These are phyloP conservation scores for Psilopsiagon aymara DNA, from an alignment of 2,113 vertebrate genomes.

Conservation along the genomic window DNA sequence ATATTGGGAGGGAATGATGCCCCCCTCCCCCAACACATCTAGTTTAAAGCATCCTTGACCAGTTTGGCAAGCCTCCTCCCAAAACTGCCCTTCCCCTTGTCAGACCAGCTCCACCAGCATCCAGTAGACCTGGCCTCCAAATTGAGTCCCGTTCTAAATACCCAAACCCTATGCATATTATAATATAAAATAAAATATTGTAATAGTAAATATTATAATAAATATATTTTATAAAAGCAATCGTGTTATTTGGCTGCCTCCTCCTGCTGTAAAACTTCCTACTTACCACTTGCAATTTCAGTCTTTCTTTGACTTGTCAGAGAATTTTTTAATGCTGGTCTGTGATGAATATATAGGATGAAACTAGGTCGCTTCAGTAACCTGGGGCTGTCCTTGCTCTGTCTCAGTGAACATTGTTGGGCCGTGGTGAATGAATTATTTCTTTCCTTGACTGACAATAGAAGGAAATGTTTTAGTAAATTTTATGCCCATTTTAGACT, in stretches of 20 bases:
- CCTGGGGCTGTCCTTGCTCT: constrained; percentile 68
- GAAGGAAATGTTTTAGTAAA: constrained; percentile 52
- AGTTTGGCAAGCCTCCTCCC: no score
- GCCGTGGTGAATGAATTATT: constrained; percentile 62
- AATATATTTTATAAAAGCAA: background rate
- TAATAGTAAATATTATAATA: no score
- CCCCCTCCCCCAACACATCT: no score
- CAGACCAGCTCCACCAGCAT: no score
- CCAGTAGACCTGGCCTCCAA: no score
- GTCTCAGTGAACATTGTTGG: constrained; percentile 62
- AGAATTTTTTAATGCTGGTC: constrained; percentile 36
- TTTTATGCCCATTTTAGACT: constrained; percentile 11
- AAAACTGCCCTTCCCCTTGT: no score
- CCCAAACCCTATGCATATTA: no score
- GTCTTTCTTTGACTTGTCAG: constrained; percentile 38
- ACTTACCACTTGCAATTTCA: constrained; percentile 31
- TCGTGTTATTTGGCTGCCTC: background rate
- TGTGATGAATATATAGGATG: constrained; percentile 43
- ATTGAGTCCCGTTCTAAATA: no score
- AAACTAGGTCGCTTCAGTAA: constrained; percentile 69
- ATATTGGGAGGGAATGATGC: no score
- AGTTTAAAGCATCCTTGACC: no score
- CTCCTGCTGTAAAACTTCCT: background rate
- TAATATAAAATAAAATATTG: no score
- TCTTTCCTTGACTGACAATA: constrained; percentile 62